Evolutionary conservation across 1,140 invertebrate genomes (phyloP), one percentile per base, ranked within the genome.

Genomic region (Eciton burchellii): DNA sequence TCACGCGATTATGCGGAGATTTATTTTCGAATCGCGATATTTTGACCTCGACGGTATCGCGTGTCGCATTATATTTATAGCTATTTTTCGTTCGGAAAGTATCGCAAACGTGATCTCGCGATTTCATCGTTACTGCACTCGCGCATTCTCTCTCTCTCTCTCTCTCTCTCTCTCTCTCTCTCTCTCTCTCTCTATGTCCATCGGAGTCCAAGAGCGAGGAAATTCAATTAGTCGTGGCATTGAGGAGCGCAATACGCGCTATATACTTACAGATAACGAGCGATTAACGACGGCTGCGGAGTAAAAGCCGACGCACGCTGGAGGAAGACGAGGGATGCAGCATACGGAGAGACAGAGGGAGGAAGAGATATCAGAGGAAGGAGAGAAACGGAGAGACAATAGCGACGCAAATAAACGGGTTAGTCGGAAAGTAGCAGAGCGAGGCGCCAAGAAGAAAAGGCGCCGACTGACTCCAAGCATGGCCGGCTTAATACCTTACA

Each of bases 211-310:
- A 29, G 26, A 12, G 19, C 16, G 63, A 16, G 63, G 43, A 79
- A 57, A 79, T 70, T 68, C 5, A 79, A 79, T 79, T 79, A 56
- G 16, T 70, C 24, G 16, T 56, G 19, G 19, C 24, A 56, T 68
- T 41, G n/a, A 54, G 35, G 19, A 41, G 26, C 0, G 19, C 9
- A 54, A 41, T 45, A 54, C 29, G 35, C 62, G 65, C 60, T 63
- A 91, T 87, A 91, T 90, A 91, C 91, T 92, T 92, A 92, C 52
- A 70, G 89, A 92, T 91, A 93, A 93, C 90, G 91, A 91, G 91
- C 91, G 91, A 93, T 93, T 91, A 93, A 93, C 91, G 92, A 89
- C 87, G 89, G 89, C 86, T 82, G 59, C 86, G 81, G 77, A 87
- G 91, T 90, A 88, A 91, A 90, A 91, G 84, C 85, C 84, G 81